phyloP scores from a whole-genome alignment of 2,797 vertebrate species.

The Amphiprion clarkii region DNA sequence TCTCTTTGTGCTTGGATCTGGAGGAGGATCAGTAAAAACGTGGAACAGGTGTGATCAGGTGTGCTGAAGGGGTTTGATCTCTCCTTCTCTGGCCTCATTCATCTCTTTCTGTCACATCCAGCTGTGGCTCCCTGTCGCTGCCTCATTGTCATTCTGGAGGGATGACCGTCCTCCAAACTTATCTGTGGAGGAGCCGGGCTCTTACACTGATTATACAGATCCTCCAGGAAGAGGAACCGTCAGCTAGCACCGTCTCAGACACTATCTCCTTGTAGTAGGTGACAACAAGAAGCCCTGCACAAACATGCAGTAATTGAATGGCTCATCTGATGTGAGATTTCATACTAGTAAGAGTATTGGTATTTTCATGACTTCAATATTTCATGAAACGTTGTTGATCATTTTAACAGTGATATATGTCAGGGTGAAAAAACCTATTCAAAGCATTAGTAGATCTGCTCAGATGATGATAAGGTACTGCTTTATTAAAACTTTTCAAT shows the following conservation, averaged over 20 bases:
- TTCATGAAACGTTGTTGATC: not conserved
- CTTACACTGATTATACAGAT: conserved; percentile 72
- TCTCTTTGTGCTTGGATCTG: conserved; percentile 23
- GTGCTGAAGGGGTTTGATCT: conserved; percentile 68
- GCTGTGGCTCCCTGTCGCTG: conserved; percentile 62
- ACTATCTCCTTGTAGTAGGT: conserved; percentile 41
- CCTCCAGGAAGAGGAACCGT: conserved; percentile 36
- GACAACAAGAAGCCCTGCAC: conserved; percentile 5
- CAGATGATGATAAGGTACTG: no score
- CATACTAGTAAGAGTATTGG: not conserved
- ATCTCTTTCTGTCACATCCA: conserved; percentile 73
- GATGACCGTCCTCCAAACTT: conserved; percentile 62
- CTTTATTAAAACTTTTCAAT: no score
- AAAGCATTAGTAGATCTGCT: not conserved
- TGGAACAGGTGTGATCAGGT: conserved; percentile 78
- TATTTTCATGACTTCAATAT: not conserved
- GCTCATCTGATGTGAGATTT: not conserved
- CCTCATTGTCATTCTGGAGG: conserved; percentile 79
- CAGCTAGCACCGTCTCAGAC: conserved; percentile 21
- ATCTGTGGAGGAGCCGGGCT: conserved; percentile 57
- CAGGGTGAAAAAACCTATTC: not conserved
- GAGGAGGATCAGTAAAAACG: conserved; percentile 51
- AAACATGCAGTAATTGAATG: not conserved
- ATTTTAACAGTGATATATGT: no score
- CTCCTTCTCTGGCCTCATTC: conserved; percentile 59